Evolutionary conservation across 2,113 vertebrate genomes (phyloP).

Genomic region (zebrafish (Danio rerio)): DNA sequence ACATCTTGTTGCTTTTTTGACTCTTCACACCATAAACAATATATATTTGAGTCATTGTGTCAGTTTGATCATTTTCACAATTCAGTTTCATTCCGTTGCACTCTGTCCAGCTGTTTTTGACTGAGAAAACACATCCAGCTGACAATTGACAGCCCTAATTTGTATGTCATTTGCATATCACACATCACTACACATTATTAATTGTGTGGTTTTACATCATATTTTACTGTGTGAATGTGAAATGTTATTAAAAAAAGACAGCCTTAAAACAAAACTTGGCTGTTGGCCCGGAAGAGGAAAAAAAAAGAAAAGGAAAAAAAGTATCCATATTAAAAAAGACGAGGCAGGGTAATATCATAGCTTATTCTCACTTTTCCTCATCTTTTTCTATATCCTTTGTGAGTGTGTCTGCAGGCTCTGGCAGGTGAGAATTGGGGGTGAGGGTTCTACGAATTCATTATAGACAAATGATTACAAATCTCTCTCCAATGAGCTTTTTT

Average conservation of each 20-base stretch:
- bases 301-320: neutral
- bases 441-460: conserved; percentile 62
- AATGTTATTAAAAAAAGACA: conserved; percentile 16
- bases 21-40: neutral
- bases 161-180: conserved; percentile 12
- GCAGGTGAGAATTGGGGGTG: conserved; percentile 60
- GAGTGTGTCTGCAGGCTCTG: conserved; percentile 50
- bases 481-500: conserved; percentile 61
- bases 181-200: conserved; percentile 32
- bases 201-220: neutral
- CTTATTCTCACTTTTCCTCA: conserved; percentile 22
- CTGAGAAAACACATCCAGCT: conserved; percentile 19
- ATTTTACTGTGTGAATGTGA: conserved; percentile 1
- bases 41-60: neutral
- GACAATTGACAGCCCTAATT: conserved; percentile 18
- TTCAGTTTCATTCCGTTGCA: conserved; percentile 20
- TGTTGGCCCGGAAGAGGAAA: neutral
- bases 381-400: conserved; percentile 45
- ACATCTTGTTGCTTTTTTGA: conserved; percentile 11
- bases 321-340: conserved; percentile 40
- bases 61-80: neutral
- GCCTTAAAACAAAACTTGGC: neutral
- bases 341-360: conserved; percentile 45
- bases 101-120: conserved; percentile 21
- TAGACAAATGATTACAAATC: conserved; percentile 68